A percentile compares a stretch with the other conserved stretches of the same genome.
Conservation (phyloP, 1,140 invertebrate species). For the Formica exsecta region DNA sequence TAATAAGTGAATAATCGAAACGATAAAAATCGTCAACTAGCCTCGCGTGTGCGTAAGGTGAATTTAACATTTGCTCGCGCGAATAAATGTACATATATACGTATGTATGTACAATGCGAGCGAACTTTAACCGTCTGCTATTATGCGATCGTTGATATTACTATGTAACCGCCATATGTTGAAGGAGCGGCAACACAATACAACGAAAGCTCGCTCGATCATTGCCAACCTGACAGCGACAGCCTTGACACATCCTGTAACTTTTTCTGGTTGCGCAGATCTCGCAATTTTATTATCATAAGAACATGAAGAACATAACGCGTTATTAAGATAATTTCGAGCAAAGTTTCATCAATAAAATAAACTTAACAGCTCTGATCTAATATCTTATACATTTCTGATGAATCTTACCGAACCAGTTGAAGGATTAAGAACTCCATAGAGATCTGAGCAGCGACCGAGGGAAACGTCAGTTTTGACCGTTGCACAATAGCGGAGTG, state of each 20-base stretch:
- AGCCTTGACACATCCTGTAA: constrained; percentile 2
- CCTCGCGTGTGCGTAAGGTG: constrained; percentile 18
- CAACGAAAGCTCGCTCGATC: constrained; percentile 38
- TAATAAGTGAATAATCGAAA: constrained; percentile 30
- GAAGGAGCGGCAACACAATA: constrained; percentile 22
- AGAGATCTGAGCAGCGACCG: background rate
- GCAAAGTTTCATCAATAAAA: too few relatives aligned
- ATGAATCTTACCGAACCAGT: constrained; percentile 21
- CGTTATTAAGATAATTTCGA: too few relatives aligned
- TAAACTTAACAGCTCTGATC: background rate
- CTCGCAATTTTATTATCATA: background rate
- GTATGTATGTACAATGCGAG: background rate
- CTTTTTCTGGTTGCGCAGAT: background rate
- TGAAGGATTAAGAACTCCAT: constrained; percentile 14
- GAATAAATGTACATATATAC: constrained; percentile 4
- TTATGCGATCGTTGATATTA: constrained; percentile 52
- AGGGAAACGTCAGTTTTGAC: constrained; percentile 47
- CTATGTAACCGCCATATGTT: constrained; percentile 40
- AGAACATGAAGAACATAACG: too few relatives aligned
- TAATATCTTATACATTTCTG: background rate
- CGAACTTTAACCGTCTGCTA: background rate
- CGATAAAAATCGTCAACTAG: constrained; percentile 25
- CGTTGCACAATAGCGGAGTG: constrained; percentile 42
- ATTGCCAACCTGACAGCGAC: constrained; percentile 47
- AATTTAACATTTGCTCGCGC: constrained; percentile 29